These are phyloP conservation scores for Heliocidaris tuberculata DNA, from an alignment of 35 echinoderm and acorn worm species.

Conservation along the genomic window DNA sequence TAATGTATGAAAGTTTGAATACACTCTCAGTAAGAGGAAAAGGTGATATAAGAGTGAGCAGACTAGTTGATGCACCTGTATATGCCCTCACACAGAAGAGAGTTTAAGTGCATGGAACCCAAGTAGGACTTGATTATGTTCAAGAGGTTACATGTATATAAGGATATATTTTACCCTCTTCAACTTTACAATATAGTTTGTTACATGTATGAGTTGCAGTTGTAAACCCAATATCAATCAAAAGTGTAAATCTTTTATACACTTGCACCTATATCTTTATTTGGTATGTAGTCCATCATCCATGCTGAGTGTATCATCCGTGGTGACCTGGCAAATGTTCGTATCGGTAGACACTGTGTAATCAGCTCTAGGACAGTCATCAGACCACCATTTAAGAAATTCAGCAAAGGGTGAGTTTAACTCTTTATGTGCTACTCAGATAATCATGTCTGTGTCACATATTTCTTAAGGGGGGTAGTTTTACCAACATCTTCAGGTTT, in stretches of 20 bases:
- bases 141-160: no score
- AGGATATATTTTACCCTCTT: background rate
- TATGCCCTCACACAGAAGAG: background rate
- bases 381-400: slow-evolving; percentile 97
- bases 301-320: slow-evolving; percentile 93
- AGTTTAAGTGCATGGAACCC: background rate
- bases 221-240: background rate
- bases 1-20: no score
- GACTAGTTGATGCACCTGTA: background rate
- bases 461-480: no score
- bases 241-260: background rate
- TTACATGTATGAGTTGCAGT: no score
- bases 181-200: background rate
- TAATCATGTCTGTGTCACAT: no score
- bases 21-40: no score
- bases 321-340: slow-evolving; percentile 95
- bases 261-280: slow-evolving; percentile 25
- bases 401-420: slow-evolving; percentile 93
- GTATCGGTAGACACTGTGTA: slow-evolving; percentile 94
- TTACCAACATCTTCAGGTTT: no score
- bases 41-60: no score
- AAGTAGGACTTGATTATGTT: background rate
- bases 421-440: no score
- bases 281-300: slow-evolving; percentile 82
- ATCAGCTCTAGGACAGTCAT: slow-evolving; percentile 90